phyloP scores from a whole-genome alignment of 1,140 invertebrate genomes.

The Vanessa tameamea region DNA sequence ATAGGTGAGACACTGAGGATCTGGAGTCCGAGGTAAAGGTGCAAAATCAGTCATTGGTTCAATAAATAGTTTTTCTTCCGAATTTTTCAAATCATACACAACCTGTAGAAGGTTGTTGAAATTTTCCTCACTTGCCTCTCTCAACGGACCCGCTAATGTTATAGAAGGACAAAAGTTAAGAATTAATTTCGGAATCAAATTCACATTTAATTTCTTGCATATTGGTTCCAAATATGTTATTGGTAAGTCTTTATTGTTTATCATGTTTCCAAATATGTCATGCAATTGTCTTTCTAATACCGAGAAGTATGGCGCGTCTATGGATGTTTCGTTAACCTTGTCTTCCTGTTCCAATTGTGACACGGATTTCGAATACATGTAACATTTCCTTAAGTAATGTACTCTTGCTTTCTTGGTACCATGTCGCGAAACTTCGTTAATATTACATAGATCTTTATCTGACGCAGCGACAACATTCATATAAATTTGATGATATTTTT shows the following conservation, averaged over 20 bases:
- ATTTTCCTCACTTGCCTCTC: conserved; percentile 61
- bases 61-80: conserved; percentile 68
- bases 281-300: conserved; percentile 70
- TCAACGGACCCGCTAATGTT: conserved; percentile 55
- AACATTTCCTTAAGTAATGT: conserved; percentile 74
- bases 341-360: conserved; percentile 68
- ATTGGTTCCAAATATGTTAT: conserved; percentile 73
- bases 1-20: conserved; percentile 72
- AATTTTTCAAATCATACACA: conserved; percentile 72
- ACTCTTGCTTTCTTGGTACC: conserved; percentile 64
- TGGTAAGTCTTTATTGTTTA: conserved; percentile 71
- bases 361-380: conserved; percentile 74
- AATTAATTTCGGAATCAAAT: conserved; percentile 76
- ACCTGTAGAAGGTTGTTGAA: conserved; percentile 71
- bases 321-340: conserved; percentile 28
- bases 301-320: conserved; percentile 62
- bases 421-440: conserved; percentile 63
- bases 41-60: conserved; percentile 64
- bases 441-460: conserved; percentile 73
- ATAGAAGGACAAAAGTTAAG: conserved; percentile 77
- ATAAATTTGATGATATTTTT: conserved; percentile 75
- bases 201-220: conserved; percentile 76
- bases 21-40: conserved; percentile 60
- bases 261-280: conserved; percentile 75
- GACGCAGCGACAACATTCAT: conserved; percentile 75